Evolutionary conservation across 2,888 invertebrate genomes (phyloP), one percentile per base, ranked within the genome.

Genomic region (Sphaerophoria rueppellii): DNA sequence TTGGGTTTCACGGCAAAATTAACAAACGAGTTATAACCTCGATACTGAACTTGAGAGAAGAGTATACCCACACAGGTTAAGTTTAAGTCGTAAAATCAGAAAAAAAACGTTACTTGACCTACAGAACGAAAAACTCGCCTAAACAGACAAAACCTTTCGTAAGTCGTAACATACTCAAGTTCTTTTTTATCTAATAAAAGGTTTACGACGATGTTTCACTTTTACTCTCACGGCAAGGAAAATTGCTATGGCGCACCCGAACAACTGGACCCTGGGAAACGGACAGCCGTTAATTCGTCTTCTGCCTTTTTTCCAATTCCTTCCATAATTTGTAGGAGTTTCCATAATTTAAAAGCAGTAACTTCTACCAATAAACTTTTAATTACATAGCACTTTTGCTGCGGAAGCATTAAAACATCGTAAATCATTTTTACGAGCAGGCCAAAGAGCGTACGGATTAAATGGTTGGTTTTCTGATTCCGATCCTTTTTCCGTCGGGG

Each of bases 391-490:
- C 43, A 63, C 34, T 34, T 14, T 63, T 34, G 48, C 63, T 35
- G 34, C n/a, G 34, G 14, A 63, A 48, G 14, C 63, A 48, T 63
- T 35, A 58, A 70, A 57, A 46, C 34, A 35, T 82, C 78, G 73
- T 82, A 82, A 82, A 78, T 82, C 82, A 82, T 82, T 60, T 70
- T 78, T 63, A 78, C 60, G 78, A 82, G 52, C 60, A 69, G 50
- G 60, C 67, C 6, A 60, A 11, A 46, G 48, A 9, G 14, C 34
- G 6, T 46, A 61, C 48, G 63, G 63, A 63, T 63, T 63, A 35
- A 12, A 60, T 6, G 50, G 50, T 24, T 24, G 24, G 24, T 16
- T 58, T 40, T 58, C 16, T 60, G 40, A 43, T 12, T 43, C 43
- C 24, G 11, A 16, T 12, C 12, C 16, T 24, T 40, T 40, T 24